phyloP scores from a whole-genome alignment of 1,140 invertebrate genomes.

The Phymorhynchus buccinoides region DNA sequence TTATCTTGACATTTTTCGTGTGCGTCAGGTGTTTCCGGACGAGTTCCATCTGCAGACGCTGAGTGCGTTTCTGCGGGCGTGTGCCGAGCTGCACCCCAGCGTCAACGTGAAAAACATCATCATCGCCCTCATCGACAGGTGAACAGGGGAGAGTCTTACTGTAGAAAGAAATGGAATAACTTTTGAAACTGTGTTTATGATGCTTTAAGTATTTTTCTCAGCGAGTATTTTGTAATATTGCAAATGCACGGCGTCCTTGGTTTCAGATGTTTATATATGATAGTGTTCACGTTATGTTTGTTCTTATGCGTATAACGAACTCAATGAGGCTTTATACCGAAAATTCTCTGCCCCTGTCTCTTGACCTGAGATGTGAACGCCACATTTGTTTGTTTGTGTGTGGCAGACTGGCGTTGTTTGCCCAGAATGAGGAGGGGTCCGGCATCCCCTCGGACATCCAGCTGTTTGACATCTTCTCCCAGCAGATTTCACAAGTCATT shows the following conservation, averaged over 20 bases:
- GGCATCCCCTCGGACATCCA: constrained; percentile 91
- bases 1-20: not conserved
- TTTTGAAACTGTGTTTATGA: no score
- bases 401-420: constrained; percentile 78
- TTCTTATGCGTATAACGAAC: no score
- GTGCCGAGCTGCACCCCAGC: constrained; percentile 93
- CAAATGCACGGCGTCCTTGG: no score
- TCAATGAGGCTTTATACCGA: no score
- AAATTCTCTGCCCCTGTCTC: no score
- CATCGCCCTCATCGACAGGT: constrained; percentile 94
- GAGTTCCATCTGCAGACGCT: constrained; percentile 98
- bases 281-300: no score
- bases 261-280: no score
- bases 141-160: not conserved
- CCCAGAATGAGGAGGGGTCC: constrained; percentile 77
- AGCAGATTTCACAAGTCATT: constrained; percentile 95
- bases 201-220: no score
- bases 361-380: no score
- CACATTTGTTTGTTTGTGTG: no score
- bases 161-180: no score
- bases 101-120: constrained; percentile 99
- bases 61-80: constrained; percentile 95
- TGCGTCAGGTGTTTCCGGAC: constrained; percentile 93
- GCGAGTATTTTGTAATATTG: no score
- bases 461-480: constrained; percentile 98